Base-by-base conservation (phyloP, 1,140 invertebrate species). In the Aphaenogaster ashmeadi region DNA sequence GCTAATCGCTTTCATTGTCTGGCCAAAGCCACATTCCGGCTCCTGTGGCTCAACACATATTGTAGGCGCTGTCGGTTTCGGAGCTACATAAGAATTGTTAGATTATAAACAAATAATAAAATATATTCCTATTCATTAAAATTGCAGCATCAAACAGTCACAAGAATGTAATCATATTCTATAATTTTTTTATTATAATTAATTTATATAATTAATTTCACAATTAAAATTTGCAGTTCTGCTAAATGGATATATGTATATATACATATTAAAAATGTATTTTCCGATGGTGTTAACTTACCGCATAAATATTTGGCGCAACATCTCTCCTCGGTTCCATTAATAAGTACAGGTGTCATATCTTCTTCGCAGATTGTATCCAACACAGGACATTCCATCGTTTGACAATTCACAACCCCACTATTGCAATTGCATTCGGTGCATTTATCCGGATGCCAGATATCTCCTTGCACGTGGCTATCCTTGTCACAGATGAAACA, bases 401-500 rank as follows among this genome's bases (percentile, higher is more conserved):
- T 96, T 33, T 96, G 95, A 91, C 97, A 98, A 44, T 94, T 90
- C 75, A 96, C 90, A 89, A 94, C 91, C 93, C 95, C 93, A 91
- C 95, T 95, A 50, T 95, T 95, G 93, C 98, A 99, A 36, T 95
- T 94, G 91, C 98, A 99, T n/a, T 94, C 96, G 0, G 97, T 98
- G 90, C 98, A 98, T 41, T 97, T 96, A 89, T 98, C 97, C 60
- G 96, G 96, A 91, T 96, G 90, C 97, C 97, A 97, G 21, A 95
- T 94, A 86, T 97, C 96, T 1, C 96, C 97, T 0, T 96, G 95
- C 38, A 96, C 95, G 88, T 97, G 97, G 77, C 96, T 96, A n/a
- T 96, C 96, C 21, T 95, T 94, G 89, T 98, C 97, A 91, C 97
- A 98, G 0, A 96, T 95, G 77, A 96, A 96, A 91, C 97, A 98